These are phyloP conservation scores for Candidula unifasciata DNA, from an alignment of 2,888 invertebrate species.

Conservation along the genomic window DNA sequence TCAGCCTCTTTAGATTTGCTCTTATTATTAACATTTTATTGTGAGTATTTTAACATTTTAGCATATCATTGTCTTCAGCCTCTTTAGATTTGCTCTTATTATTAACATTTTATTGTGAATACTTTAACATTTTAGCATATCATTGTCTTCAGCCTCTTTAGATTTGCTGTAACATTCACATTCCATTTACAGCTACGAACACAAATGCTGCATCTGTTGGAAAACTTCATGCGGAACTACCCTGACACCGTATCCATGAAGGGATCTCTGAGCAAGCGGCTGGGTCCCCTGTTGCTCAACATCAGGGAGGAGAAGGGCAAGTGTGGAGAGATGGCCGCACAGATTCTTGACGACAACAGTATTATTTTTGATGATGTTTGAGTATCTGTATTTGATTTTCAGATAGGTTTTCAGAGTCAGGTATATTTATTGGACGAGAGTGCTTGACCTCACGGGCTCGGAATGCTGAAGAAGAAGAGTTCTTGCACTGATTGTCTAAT, in stretches of 20 bases:
- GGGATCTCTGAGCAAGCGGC: not conserved
- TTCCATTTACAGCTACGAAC: slow-evolving; percentile 31
- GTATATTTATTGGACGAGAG: not conserved
- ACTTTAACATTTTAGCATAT: not conserved
- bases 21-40: no score
- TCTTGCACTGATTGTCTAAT: no score
- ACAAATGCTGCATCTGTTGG: slow-evolving; percentile 43
- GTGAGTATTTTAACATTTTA: no score
- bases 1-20: not conserved
- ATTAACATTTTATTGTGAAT: not conserved
- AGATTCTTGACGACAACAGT: slow-evolving; percentile 44
- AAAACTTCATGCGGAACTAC: slow-evolving; percentile 49
- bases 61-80: no score
- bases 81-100: not conserved
- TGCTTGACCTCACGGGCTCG: no score
- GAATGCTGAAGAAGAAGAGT: no score
- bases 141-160: not conserved
- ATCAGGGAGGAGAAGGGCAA: slow-evolving; percentile 39
- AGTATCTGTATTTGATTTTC: not conserved
- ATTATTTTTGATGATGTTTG: slow-evolving; percentile 39
- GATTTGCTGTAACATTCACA: not conserved
- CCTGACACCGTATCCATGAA: slow-evolving; percentile 45
- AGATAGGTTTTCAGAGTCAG: not conserved
- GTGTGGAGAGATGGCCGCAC: slow-evolving; percentile 34
- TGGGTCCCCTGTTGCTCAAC: slow-evolving; percentile 42